A percentile compares a stretch with the other conserved stretches of the same genome.
These are phyloP conservation scores for Anguilla rostrata DNA, from an alignment of 2,113 vertebrate species.

Conservation along the genomic window DNA sequence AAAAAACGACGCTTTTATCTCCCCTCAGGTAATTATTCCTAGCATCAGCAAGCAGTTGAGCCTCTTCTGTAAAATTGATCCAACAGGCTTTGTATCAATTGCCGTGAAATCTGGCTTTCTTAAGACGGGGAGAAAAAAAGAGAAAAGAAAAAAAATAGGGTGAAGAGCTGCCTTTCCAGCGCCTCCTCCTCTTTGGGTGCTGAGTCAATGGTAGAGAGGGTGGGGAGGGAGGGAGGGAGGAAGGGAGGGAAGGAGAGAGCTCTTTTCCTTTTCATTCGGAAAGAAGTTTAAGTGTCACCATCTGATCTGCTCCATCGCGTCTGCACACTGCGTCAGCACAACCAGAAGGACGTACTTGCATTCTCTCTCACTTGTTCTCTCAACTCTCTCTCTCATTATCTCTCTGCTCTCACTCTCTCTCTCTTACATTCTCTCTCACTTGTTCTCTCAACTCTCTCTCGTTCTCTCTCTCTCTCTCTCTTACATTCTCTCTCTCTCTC, in stretches of 20 bases:
- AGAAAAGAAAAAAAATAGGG: neutral
- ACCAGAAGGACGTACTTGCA: conserved; percentile 52
- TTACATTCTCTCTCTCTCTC: too few species aligned
- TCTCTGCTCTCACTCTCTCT: neutral
- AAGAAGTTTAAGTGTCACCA: conserved; percentile 43
- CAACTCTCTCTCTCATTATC: neutral
- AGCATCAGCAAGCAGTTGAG: conserved; percentile 6
- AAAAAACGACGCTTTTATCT: neutral
- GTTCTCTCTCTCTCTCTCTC: neutral
- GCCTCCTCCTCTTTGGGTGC: conserved; percentile 47
- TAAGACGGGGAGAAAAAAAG: conserved; percentile 20
- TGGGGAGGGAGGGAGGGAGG: conserved; percentile 29
- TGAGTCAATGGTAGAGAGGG: conserved; percentile 45
- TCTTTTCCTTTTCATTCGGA: conserved; percentile 29
- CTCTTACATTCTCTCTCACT: neutral
- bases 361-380: neutral
- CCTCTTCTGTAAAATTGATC: conserved; percentile 18
- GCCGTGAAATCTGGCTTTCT: conserved; percentile 47
- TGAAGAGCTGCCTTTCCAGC: conserved; percentile 29
- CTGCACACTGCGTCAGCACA: conserved; percentile 53
- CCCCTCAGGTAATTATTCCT: conserved; percentile 7
- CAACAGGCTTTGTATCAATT: conserved; percentile 25
- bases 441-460: neutral
- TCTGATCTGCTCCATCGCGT: conserved; percentile 51
- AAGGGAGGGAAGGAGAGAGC: neutral